These are phyloP conservation scores for Tachyglossus aculeatus DNA, from an alignment of 2,797 vertebrate genomes.

Conservation along the genomic window DNA sequence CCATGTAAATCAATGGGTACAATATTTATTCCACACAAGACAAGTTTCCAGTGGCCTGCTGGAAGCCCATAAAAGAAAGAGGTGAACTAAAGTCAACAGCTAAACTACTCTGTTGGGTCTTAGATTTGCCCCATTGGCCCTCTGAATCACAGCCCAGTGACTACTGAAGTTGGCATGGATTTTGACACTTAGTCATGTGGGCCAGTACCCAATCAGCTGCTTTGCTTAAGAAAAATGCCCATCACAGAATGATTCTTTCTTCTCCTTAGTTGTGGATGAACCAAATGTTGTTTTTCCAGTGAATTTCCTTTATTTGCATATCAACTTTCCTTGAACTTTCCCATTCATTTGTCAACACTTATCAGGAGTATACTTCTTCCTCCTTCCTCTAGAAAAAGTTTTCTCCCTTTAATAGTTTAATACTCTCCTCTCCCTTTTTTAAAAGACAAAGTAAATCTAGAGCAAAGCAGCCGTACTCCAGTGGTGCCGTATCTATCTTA, in stretches of 20 bases:
- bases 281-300: constrained; percentile 51
- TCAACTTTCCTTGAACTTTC: constrained; percentile 59
- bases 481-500: too few species aligned
- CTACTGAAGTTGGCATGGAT: constrained; percentile 33
- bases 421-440: not conserved
- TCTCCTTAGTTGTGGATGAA: constrained; percentile 28
- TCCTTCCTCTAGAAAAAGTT: constrained; percentile 7
- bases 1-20: not conserved
- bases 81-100: not conserved
- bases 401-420: constrained; percentile 9
- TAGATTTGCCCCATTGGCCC: constrained; percentile 15
- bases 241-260: constrained; percentile 31
- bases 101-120: not conserved
- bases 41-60: constrained; percentile 6
- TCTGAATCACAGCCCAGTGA: not conserved
- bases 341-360: constrained; percentile 18
- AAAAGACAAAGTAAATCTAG: not conserved
- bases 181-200: constrained; percentile 15
- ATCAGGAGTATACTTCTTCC: constrained; percentile 21
- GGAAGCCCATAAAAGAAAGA: not conserved
- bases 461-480: not conserved
- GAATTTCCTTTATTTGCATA: constrained; percentile 50
- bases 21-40: not conserved
- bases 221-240: constrained; percentile 36
- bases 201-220: constrained; percentile 47